Evolutionary conservation across 2,888 invertebrate genomes (phyloP).

Genomic region (Drosophila ustulata): DNA sequence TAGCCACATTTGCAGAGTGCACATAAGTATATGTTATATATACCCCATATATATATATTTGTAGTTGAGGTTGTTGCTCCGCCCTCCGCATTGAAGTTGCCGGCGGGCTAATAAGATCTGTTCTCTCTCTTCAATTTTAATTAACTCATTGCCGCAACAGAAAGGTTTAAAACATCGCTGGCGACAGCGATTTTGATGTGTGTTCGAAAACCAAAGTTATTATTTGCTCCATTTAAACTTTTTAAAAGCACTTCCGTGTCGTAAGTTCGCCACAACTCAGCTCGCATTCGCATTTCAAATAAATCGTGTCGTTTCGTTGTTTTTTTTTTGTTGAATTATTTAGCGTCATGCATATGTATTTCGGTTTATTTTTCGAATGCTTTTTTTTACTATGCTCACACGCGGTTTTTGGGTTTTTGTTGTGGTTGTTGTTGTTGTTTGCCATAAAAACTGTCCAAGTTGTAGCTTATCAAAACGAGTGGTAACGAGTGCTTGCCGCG

Average conservation of each 20-base stretch:
- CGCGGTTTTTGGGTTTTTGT: neutral
- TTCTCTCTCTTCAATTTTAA: conserved; percentile 51
- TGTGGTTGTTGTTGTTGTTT: neutral
- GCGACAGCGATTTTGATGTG: conserved; percentile 23
- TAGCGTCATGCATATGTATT: conserved; percentile 29
- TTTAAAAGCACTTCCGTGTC: conserved; percentile 23
- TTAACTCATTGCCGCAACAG: conserved; percentile 34
- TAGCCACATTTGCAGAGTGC: conserved; percentile 45
- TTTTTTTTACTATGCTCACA: conserved; percentile 22
- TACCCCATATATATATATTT: neutral
- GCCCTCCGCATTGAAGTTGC: conserved; percentile 26
- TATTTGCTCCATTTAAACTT: conserved; percentile 20
- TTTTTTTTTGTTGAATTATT: conserved; percentile 14
- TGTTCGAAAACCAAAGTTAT: neutral
- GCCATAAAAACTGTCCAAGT: conserved; percentile 55
- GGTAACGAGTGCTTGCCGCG: conserved; percentile 36
- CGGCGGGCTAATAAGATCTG: conserved; percentile 46
- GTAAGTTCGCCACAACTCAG: conserved; percentile 14
- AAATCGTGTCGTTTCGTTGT: neutral
- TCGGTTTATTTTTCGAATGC: conserved; percentile 8
- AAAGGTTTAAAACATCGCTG: conserved; percentile 2
- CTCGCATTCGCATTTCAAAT: conserved; percentile 6
- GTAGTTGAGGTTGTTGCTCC: conserved; percentile 50
- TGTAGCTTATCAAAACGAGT: conserved; percentile 66
- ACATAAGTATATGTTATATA: conserved; percentile 3